Conservation (phyloP, 2,113 vertebrate genomes). For the Poecilia latipinna region DNA sequence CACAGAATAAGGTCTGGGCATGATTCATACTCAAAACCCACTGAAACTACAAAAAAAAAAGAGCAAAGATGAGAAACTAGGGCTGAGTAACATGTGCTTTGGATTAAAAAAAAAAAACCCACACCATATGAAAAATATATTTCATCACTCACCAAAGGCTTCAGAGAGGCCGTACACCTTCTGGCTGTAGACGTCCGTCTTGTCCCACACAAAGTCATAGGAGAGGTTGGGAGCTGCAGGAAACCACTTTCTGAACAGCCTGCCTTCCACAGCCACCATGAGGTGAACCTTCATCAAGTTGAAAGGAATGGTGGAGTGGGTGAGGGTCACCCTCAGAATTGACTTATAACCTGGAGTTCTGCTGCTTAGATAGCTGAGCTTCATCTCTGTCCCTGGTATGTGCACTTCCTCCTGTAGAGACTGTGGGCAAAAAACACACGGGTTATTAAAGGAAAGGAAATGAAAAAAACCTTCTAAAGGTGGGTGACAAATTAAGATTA, state of each 20-base stretch:
- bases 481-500: constrained; percentile 9
- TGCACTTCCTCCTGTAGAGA: constrained; percentile 91
- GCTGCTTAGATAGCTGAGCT: constrained; percentile 93
- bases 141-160: constrained; percentile 87
- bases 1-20: constrained; percentile 97
- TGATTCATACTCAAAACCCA: constrained; percentile 97
- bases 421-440: constrained; percentile 71
- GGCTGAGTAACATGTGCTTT: not conserved
- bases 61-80: not conserved
- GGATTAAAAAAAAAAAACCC: not conserved
- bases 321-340: constrained; percentile 91
- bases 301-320: constrained; percentile 92
- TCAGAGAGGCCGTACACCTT: constrained; percentile 95
- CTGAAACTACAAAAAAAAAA: constrained; percentile 85
- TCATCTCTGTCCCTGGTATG: constrained; percentile 90
- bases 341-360: constrained; percentile 95
- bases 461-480: not conserved
- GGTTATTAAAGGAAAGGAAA: constrained; percentile 8
- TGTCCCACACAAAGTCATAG: constrained; percentile 98
- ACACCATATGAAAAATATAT: not conserved
- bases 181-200: constrained; percentile 97
- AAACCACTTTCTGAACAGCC: constrained; percentile 97
- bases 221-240: constrained; percentile 90
- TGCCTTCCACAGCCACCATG: constrained; percentile 95
- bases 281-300: constrained; percentile 99